phyloP scores from a whole-genome alignment of 1,140 invertebrate species.

The Procambarus virginalis region DNA sequence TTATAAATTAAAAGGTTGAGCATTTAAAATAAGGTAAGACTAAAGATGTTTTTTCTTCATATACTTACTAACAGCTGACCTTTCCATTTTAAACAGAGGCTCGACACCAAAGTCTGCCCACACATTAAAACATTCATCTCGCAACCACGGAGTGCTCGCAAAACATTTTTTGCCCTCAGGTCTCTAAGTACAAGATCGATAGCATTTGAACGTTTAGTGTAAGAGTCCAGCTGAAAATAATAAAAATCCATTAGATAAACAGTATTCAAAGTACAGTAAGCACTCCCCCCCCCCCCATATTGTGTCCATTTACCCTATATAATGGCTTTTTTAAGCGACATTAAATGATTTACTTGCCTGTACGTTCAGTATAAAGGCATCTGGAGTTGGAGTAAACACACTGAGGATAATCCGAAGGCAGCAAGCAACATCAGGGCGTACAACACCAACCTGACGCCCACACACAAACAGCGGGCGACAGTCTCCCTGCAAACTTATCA shows the following conservation, averaged over 20 bases:
- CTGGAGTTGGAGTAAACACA: conserved; percentile 84
- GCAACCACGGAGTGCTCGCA: conserved; percentile 87
- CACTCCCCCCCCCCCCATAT: no score
- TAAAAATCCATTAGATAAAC: neutral
- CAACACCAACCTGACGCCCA: conserved; percentile 89
- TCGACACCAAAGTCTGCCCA: conserved; percentile 80
- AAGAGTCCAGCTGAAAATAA: conserved; percentile 83
- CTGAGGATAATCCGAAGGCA: conserved; percentile 85
- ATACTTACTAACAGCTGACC: conserved; percentile 87
- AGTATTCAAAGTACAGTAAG: neutral
- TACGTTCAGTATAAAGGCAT: conserved; percentile 73
- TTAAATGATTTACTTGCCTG: conserved; percentile 16
- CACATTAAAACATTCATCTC: conserved; percentile 94
- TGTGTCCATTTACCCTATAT: no score
- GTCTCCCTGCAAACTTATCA: conserved; percentile 79
- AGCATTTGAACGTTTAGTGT: conserved; percentile 84
- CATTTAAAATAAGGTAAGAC: no score
- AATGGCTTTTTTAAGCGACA: no score
- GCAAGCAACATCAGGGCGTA: conserved; percentile 86
- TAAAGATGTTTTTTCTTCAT: neutral
- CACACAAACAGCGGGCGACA: conserved; percentile 90
- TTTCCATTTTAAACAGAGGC: conserved; percentile 90
- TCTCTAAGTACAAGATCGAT: conserved; percentile 87
- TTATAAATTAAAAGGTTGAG: no score
- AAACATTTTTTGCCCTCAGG: conserved; percentile 80